A percentile compares a stretch with the other conserved stretches of the same genome.
Conservation (phyloP, 1,140 invertebrate genomes). For the Medauroidea extradentata region DNA sequence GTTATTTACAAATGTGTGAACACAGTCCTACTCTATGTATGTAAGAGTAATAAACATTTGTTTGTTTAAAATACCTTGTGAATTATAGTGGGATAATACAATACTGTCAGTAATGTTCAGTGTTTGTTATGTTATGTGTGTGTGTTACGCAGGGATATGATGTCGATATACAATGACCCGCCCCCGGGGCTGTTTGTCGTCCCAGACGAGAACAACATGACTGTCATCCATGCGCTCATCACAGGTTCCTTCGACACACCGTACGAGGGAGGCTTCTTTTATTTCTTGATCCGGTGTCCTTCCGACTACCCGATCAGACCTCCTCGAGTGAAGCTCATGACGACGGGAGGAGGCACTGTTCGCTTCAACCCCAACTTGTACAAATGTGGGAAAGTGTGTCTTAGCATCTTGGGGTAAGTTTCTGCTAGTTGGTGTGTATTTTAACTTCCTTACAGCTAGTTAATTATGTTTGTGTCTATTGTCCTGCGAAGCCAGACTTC, state of each 20-base stretch:
- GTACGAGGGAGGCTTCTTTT: conserved; percentile 62
- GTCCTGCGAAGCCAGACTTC: no score
- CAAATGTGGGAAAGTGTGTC: conserved; percentile 59
- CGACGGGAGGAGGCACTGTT: conserved; percentile 55
- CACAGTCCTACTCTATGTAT: no score
- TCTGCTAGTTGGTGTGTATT: conserved; percentile 6
- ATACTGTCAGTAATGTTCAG: no score
- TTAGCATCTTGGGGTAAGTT: conserved; percentile 57
- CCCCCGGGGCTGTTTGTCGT: conserved; percentile 54
- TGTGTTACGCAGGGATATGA: conserved; percentile 48
- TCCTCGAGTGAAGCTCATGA: conserved; percentile 58
- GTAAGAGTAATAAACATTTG: no score
- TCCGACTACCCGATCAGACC: conserved; percentile 51
- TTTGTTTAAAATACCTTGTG: no score
- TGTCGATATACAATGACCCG: conserved; percentile 51
- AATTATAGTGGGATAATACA: no score
- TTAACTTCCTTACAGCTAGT: no score
- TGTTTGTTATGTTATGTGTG: no score
- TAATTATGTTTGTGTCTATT: no score
- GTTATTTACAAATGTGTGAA: no score
- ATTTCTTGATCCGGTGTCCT: conserved; percentile 53
- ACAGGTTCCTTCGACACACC: conserved; percentile 61
- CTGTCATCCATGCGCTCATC: conserved; percentile 55
- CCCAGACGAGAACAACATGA: conserved; percentile 53
- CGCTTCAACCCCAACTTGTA: conserved; percentile 62